These are phyloP conservation scores for Andrena fulva DNA, from an alignment of 2,888 invertebrate genomes.

Conservation along the genomic window DNA sequence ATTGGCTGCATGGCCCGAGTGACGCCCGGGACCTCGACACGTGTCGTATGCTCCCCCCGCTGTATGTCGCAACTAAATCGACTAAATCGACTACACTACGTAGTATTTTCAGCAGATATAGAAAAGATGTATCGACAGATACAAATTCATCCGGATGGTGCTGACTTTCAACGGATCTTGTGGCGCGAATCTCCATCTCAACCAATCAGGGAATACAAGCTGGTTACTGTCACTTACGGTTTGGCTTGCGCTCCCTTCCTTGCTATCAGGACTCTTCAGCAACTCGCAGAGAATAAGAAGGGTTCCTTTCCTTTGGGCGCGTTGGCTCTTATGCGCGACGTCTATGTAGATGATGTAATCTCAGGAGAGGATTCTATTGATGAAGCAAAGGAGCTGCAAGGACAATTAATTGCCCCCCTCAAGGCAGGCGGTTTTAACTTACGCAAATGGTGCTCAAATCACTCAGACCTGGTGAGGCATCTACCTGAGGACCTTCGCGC, in stretches of 20 bases:
- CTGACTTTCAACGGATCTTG: too few relatives aligned
- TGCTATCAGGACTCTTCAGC: neutral
- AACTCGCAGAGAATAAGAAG: neutral
- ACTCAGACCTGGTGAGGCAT: too few relatives aligned
- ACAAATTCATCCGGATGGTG: too few relatives aligned
- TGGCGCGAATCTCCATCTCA: too few relatives aligned
- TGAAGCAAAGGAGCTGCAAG: neutral
- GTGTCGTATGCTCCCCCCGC: too few relatives aligned
- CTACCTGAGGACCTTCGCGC: too few relatives aligned
- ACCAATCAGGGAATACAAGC: neutral
- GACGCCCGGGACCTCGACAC: too few relatives aligned
- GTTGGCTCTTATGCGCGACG: neutral
- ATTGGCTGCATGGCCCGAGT: too few relatives aligned
- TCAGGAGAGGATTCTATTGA: neutral
- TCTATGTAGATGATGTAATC: neutral
- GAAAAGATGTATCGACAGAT: constrained; percentile 14
- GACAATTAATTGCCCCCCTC: neutral
- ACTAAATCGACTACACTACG: too few relatives aligned
- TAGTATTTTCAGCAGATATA: neutral
- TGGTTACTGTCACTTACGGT: neutral
- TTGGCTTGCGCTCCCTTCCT: neutral
- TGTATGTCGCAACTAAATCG: too few relatives aligned
- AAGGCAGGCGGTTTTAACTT: constrained; percentile 6
- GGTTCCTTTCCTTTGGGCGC: neutral
- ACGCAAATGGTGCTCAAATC: neutral